Evolutionary conservation across 2,888 invertebrate species (phyloP).

Genomic region (Automeris io): DNA sequence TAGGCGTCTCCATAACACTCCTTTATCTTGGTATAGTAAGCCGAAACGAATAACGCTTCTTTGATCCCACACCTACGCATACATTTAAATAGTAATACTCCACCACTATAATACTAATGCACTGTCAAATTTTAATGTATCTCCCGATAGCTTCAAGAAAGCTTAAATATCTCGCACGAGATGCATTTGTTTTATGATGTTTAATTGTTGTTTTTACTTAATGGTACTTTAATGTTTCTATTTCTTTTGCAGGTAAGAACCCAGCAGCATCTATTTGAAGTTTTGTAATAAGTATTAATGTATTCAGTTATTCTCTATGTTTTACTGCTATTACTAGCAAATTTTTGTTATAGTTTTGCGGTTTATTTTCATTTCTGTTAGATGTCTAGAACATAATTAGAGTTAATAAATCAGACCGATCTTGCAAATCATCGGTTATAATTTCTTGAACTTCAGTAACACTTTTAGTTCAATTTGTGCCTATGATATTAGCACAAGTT

Average conservation of each 20-base stretch:
- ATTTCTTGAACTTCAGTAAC: too few relatives aligned
- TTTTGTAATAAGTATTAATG: background rate
- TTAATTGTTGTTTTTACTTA: constrained; percentile 30
- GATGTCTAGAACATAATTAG: too few relatives aligned
- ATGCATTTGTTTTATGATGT: constrained; percentile 22
- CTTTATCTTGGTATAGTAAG: constrained; percentile 63
- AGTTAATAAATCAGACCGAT: too few relatives aligned
- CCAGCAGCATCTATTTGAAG: constrained; percentile 13
- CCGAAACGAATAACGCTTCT: constrained; percentile 61
- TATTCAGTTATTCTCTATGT: background rate
- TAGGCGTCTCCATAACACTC: constrained; percentile 68
- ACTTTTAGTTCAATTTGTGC: too few relatives aligned
- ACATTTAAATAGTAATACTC: constrained; percentile 56
- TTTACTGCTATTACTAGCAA: background rate
- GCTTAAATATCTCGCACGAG: constrained; percentile 27
- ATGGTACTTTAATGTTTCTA: constrained; percentile 31
- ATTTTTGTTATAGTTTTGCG: too few relatives aligned
- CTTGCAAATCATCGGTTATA: too few relatives aligned
- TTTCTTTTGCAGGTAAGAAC: constrained; percentile 45
- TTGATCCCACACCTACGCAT: constrained; percentile 70
- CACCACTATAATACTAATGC: constrained; percentile 64
- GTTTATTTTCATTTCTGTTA: too few relatives aligned
- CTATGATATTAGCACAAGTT: too few relatives aligned
- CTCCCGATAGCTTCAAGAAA: constrained; percentile 44
- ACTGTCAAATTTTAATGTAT: constrained; percentile 71